phyloP scores from a whole-genome alignment of 2,113 vertebrate species.

The Tautogolabrus adspersus region DNA sequence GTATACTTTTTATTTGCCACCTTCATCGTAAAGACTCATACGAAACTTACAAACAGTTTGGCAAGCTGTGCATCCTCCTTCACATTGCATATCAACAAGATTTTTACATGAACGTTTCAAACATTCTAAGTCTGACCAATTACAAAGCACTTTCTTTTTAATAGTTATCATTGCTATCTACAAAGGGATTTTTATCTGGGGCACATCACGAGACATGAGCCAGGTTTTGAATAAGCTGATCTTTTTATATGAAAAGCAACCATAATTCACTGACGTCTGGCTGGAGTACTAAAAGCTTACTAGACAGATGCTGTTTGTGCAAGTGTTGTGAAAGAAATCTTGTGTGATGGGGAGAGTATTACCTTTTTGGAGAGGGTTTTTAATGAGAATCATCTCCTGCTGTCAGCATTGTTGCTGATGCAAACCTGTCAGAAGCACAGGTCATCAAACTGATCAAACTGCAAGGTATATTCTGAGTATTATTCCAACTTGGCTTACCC shows the following conservation, averaged over 20 bases:
- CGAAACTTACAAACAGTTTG: too few species aligned
- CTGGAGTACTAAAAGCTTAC: too few species aligned
- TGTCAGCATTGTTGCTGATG: background rate
- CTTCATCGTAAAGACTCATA: too few species aligned
- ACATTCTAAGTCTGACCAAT: background rate
- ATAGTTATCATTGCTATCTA: too few species aligned
- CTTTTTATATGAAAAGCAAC: too few species aligned
- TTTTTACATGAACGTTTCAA: background rate
- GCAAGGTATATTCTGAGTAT: constrained; percentile 3
- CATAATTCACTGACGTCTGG: too few species aligned
- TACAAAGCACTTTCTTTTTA: background rate
- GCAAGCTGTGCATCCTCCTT: background rate
- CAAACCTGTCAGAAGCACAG: constrained; percentile 11
- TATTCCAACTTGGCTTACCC: background rate
- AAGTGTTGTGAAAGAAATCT: too few species aligned
- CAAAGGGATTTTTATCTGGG: too few species aligned
- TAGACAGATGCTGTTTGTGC: too few species aligned
- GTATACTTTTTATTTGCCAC: background rate
- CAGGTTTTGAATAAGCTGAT: too few species aligned
- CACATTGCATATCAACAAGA: background rate
- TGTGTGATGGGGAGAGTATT: too few species aligned
- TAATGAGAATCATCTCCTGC: background rate
- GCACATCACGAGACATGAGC: too few species aligned
- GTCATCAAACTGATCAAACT: constrained; percentile 7
- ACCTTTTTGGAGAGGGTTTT: background rate